Evolutionary conservation across 2,113 vertebrate species (phyloP).

Genomic region (Aleadryas rufinucha): DNA sequence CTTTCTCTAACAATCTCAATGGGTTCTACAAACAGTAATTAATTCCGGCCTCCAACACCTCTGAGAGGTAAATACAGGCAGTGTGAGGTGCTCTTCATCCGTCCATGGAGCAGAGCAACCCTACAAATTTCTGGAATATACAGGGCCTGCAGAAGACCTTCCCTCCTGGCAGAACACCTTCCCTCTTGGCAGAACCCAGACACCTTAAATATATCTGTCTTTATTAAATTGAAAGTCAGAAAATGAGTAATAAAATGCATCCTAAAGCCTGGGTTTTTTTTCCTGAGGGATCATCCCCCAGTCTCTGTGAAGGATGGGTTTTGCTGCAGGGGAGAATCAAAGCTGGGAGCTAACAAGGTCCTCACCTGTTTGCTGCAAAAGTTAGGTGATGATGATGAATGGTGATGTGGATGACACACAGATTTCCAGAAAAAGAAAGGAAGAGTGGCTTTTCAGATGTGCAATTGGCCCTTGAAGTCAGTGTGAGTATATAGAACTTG

Average conservation of each 20-base stretch:
- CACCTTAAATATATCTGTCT: not conserved
- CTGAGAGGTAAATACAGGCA: not conserved
- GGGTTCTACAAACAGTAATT: conserved; percentile 46
- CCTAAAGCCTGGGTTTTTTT: accelerated
- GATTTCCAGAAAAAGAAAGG: not conserved
- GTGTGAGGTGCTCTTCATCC: not conserved
- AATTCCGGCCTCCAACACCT: conserved; percentile 26
- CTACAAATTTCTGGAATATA: not conserved
- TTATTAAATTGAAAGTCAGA: not conserved
- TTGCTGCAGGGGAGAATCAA: not conserved
- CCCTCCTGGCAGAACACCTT: not conserved
- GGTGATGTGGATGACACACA: not conserved
- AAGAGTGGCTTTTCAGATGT: not conserved
- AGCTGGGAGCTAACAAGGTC: not conserved
- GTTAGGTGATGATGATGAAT: accelerated
- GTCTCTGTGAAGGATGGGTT: not conserved
- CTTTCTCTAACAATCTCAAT: conserved; percentile 28
- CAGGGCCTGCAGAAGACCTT: not conserved
- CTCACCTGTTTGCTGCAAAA: not conserved
- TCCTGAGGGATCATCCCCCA: not conserved
- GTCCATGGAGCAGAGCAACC: accelerated
- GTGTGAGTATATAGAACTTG: not conserved
- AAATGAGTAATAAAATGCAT: not conserved
- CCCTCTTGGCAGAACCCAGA: not conserved
- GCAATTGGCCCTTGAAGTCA: not conserved